Evolutionary conservation across 2,797 vertebrate species (phyloP), one percentile per base, ranked within the genome.

Genomic region (Takifugu rubripes): DNA sequence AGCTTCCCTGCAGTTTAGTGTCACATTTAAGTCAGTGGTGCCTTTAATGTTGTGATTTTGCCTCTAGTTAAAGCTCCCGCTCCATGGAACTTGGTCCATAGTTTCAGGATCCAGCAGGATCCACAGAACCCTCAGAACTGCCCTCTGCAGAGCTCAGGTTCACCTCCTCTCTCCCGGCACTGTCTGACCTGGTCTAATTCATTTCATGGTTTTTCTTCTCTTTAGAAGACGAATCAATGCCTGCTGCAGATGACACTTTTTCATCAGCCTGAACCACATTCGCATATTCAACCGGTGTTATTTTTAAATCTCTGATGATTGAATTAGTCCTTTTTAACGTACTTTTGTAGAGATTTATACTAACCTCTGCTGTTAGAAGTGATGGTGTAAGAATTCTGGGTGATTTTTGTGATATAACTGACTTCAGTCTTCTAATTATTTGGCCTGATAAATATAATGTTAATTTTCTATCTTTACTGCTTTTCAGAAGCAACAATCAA

Each of bases 11-110:
- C 10, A 17, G 16, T 52, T 60, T 31, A 27, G 42, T 25, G 33
- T 33, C 53, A 52, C 53, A n/a, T 46, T 45, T 2, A 6, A 5
- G 36, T 55, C 36, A 58, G 29, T 27, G 15, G 47, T 67, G 68
- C 66, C 49, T 71, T 75, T 70, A 81, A 84, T 60, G 0, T 59
- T 81, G 56, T 87, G 49, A 68, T 85, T 70, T 81, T 65, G 59
- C 80, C 76, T 79, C 72, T 80, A 86, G 87, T 86, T 51, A 81
- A 77, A 71, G 79, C 76, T 71, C 78, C 78, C 16, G 70, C 87
- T 72, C 82, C 86, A 5, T 87, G 87, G 89, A 89, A 66, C 82
- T 78, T 84, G 85, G 82, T 89, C 78, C 88, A 91, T 85, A 87
- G 85, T 78, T 81, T 84, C 81, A 49, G 50, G 64, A 72, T 81